Evolutionary conservation across 2,888 invertebrate species (phyloP).

Genomic region (Drosophila cyrtoloma): DNA sequence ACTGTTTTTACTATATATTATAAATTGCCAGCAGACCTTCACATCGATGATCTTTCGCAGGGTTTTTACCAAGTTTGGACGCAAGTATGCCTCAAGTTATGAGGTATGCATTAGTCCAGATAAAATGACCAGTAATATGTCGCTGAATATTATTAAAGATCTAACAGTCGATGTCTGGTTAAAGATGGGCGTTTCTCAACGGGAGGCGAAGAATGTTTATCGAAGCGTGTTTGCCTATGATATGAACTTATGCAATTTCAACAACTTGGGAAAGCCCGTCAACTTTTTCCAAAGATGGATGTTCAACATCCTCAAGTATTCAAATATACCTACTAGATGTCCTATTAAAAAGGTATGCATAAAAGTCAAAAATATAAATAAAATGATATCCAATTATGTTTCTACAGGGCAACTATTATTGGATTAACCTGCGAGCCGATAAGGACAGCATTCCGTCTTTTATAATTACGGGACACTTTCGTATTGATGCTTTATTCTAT

Average conservation of each 20-base stretch:
- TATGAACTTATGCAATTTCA: constrained; percentile 49
- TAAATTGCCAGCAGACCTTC: constrained; percentile 23
- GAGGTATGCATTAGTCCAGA: constrained; percentile 38
- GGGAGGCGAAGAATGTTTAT: constrained; percentile 30
- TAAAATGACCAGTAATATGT: constrained; percentile 40
- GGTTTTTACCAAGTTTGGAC: constrained; percentile 14
- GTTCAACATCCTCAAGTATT: constrained; percentile 33
- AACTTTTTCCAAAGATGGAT: constrained; percentile 47
- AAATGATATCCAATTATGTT: not conserved
- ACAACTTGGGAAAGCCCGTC: constrained; percentile 13
- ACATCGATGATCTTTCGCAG: constrained; percentile 40
- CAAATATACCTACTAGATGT: constrained; percentile 47
- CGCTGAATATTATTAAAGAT: constrained; percentile 27
- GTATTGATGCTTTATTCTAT: constrained; percentile 29
- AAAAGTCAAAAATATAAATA: not conserved
- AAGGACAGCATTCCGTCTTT: constrained; percentile 28
- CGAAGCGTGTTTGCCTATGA: constrained; percentile 46
- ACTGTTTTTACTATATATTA: not conserved
- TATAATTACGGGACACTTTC: constrained; percentile 25
- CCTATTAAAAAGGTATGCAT: constrained; percentile 31
- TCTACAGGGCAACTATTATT: constrained; percentile 19
- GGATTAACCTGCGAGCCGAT: constrained; percentile 18
- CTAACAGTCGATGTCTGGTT: constrained; percentile 52
- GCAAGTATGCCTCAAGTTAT: constrained; percentile 46
- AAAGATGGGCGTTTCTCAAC: constrained; percentile 21